These are phyloP conservation scores for Drosophila mulleri DNA, from an alignment of 2,888 invertebrate genomes.

Conservation along the genomic window DNA sequence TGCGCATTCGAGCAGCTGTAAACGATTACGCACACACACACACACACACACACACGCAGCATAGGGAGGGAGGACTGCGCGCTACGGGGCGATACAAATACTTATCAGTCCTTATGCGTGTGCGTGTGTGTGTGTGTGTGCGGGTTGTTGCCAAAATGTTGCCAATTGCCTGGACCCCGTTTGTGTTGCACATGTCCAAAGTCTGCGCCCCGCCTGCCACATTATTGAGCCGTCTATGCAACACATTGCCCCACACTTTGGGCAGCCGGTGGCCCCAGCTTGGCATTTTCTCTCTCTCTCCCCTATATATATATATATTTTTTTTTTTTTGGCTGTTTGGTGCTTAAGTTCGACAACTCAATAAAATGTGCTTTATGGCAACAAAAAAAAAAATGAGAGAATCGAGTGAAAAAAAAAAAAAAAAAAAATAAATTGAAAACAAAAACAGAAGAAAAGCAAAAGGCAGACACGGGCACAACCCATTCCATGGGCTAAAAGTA, in stretches of 20 bases:
- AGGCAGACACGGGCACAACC: slow-evolving; percentile 65
- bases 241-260: slow-evolving; percentile 72
- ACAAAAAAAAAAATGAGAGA: slow-evolving; percentile 31
- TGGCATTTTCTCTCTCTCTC: slow-evolving; percentile 34
- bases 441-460: slow-evolving; percentile 54
- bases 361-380: slow-evolving; percentile 84
- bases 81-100: slow-evolving; percentile 59
- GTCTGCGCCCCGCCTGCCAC: slow-evolving; percentile 52
- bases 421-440: slow-evolving; percentile 32
- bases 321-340: slow-evolving; percentile 59
- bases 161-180: slow-evolving; percentile 70
- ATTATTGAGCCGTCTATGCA: slow-evolving; percentile 80
- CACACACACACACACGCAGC: slow-evolving; percentile 46
- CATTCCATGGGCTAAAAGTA: slow-evolving; percentile 57
- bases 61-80: slow-evolving; percentile 45
- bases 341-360: slow-evolving; percentile 83
- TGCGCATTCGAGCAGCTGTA: slow-evolving; percentile 83
- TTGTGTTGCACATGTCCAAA: slow-evolving; percentile 69
- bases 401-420: slow-evolving; percentile 3
- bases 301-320: not conserved
- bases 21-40: slow-evolving; percentile 78
- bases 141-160: slow-evolving; percentile 66
- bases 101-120: slow-evolving; percentile 65
- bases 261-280: slow-evolving; percentile 31
- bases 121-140: slow-evolving; percentile 33